Evolutionary conservation across 2,113 vertebrate genomes (phyloP).

Genomic region (Forbesichthys papilliferus): DNA sequence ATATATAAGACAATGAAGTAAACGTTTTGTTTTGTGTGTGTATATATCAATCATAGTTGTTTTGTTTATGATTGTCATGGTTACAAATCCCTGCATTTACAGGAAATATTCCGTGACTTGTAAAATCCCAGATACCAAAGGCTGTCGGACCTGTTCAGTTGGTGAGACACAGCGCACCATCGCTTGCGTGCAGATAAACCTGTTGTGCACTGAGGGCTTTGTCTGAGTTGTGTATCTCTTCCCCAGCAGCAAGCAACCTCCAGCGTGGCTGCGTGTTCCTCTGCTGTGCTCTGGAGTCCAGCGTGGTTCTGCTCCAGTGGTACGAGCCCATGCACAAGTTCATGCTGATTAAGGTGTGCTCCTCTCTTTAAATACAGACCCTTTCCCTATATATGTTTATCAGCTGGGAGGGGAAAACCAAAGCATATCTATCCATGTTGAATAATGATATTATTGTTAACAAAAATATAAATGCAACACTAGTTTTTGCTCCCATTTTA

Average conservation of each 20-base stretch:
- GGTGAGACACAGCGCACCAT: conserved; percentile 74
- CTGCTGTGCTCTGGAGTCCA: conserved; percentile 86
- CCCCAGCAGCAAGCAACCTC: conserved; percentile 65
- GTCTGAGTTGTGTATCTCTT: not conserved
- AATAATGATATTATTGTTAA: too few relatives aligned
- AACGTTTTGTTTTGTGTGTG: not conserved
- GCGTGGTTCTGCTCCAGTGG: conserved; percentile 89
- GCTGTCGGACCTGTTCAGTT: conserved; percentile 85
- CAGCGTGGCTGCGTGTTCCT: conserved; percentile 79
- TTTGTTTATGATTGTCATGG: not conserved
- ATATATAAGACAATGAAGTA: too few relatives aligned
- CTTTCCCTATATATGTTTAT: too few relatives aligned
- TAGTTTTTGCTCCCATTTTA: too few relatives aligned
- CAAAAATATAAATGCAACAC: too few relatives aligned
- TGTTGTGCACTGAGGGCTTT: not conserved
- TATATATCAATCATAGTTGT: not conserved
- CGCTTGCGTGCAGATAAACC: not conserved
- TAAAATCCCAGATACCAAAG: conserved; percentile 91
- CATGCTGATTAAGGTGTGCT: conserved; percentile 87
- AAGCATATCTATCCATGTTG: not conserved
- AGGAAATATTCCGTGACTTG: conserved; percentile 82
- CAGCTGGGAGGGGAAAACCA: too few relatives aligned
- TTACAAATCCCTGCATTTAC: conserved; percentile 24
- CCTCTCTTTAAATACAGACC: not conserved
- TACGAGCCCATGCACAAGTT: conserved; percentile 93